A percentile compares a stretch with the other conserved stretches of the same genome.
These are phyloP conservation scores for Agonopterix arenella DNA, from an alignment of 2,888 invertebrate genomes.

Conservation along the genomic window DNA sequence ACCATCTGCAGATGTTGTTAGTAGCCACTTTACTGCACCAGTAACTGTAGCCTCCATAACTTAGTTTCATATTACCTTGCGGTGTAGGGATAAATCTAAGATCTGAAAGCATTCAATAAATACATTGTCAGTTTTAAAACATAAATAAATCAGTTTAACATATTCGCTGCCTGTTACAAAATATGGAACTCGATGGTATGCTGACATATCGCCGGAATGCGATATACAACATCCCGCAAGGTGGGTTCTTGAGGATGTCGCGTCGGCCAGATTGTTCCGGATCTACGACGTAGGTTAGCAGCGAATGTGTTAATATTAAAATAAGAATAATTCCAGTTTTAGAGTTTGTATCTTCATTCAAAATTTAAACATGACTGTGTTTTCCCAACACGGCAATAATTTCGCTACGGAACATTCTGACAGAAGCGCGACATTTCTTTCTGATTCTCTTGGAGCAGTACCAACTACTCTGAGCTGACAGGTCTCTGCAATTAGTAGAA, in stretches of 20 bases:
- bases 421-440: slow-evolving; percentile 8
- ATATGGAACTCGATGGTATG: no score
- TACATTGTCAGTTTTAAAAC: not conserved
- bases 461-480: slow-evolving; percentile 20
- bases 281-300: no score
- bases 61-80: not conserved
- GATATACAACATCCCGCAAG: no score
- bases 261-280: no score
- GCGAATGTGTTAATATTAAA: not conserved
- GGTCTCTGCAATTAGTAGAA: slow-evolving; percentile 17
- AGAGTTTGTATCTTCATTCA: no score
- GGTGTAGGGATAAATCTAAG: not conserved
- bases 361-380: slow-evolving; percentile 25
- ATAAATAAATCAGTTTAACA: not conserved
- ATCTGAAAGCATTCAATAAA: not conserved
- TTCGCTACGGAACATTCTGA: slow-evolving; percentile 10
- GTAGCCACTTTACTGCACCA: not conserved
- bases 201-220: no score
- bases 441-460: slow-evolving; percentile 28
- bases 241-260: no score
- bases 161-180: no score
- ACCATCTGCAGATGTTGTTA: slow-evolving; percentile 28
- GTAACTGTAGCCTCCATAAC: not conserved
- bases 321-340: not conserved
- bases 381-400: slow-evolving; percentile 18